These are phyloP conservation scores for Empis stercorea DNA, from an alignment of 2,888 invertebrate species.

Conservation along the genomic window DNA sequence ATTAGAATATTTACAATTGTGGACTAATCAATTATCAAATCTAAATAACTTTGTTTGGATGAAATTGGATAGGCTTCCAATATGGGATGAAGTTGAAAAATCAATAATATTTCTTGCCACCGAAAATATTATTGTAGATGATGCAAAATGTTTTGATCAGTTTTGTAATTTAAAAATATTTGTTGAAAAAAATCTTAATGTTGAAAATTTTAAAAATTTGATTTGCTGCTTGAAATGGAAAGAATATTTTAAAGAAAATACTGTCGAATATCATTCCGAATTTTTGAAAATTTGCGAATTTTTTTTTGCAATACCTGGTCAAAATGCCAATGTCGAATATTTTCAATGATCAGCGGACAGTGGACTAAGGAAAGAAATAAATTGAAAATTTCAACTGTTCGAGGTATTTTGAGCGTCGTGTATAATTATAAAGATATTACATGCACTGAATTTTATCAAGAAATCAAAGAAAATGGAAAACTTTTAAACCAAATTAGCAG, in stretches of 20 bases:
- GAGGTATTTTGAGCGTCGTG: not conserved
- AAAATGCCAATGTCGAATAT: not conserved
- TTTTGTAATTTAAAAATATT: constrained; percentile 1
- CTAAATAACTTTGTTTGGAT: not conserved
- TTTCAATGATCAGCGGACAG: not conserved
- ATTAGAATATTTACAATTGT: not conserved
- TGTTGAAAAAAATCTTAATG: not conserved
- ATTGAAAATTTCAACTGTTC: not conserved
- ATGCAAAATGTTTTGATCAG: not conserved
- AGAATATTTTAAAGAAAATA: not conserved
- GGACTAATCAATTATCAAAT: constrained; percentile 1
- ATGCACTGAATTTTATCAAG: not conserved
- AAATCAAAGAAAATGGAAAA: not conserved
- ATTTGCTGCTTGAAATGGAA: not conserved
- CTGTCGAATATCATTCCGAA: not conserved
- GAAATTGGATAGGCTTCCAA: not conserved
- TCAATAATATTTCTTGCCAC: not conserved
- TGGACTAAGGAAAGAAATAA: not conserved
- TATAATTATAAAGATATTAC: not conserved
- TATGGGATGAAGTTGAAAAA: not conserved
- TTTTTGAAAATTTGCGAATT: not conserved
- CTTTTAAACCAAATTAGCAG: not conserved
- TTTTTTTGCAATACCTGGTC: not conserved
- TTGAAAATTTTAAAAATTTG: not conserved
- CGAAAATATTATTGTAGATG: not conserved